Evolutionary conservation across 1,140 invertebrate species (phyloP).

Genomic region (Saccostrea glomerata): DNA sequence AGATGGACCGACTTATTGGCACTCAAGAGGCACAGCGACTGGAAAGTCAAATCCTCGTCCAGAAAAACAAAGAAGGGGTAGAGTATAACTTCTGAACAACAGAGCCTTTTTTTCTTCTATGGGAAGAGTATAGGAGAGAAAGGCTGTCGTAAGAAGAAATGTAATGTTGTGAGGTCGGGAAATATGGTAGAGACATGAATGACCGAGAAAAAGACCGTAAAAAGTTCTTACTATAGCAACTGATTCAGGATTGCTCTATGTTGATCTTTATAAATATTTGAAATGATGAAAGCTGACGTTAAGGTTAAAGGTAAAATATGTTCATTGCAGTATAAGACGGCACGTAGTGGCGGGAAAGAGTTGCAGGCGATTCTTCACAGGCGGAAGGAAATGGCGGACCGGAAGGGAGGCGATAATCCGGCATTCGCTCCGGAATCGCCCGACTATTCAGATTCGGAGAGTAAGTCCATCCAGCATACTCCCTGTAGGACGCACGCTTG

Average conservation of each 20-base stretch:
- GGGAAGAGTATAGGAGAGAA: neutral
- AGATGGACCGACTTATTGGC: slow-evolving; percentile 86
- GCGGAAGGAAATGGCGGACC: slow-evolving; percentile 50
- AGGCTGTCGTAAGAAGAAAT: neutral
- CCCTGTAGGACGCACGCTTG: neutral
- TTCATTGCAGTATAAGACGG: slow-evolving; percentile 56
- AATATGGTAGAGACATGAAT: no score
- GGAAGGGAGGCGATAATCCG: slow-evolving; percentile 33
- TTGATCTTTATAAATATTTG: no score
- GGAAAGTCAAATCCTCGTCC: slow-evolving; percentile 87
- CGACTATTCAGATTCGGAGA: slow-evolving; percentile 51
- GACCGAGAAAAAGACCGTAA: no score
- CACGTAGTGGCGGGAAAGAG: slow-evolving; percentile 51
- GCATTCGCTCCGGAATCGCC: slow-evolving; percentile 44
- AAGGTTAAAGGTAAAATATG: no score
- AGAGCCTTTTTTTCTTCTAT: neutral
- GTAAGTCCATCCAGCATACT: slow-evolving; percentile 41
- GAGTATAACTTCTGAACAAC: slow-evolving; percentile 65
- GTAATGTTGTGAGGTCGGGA: neutral
- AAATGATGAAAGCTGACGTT: no score
- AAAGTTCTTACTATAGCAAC: no score
- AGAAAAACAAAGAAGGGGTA: slow-evolving; percentile 88
- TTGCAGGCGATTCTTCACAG: slow-evolving; percentile 58
- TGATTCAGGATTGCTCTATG: no score
- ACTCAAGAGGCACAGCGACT: slow-evolving; percentile 86